Base-by-base conservation (phyloP, 2,113 vertebrate species). In the Aegotheles bennettii region DNA sequence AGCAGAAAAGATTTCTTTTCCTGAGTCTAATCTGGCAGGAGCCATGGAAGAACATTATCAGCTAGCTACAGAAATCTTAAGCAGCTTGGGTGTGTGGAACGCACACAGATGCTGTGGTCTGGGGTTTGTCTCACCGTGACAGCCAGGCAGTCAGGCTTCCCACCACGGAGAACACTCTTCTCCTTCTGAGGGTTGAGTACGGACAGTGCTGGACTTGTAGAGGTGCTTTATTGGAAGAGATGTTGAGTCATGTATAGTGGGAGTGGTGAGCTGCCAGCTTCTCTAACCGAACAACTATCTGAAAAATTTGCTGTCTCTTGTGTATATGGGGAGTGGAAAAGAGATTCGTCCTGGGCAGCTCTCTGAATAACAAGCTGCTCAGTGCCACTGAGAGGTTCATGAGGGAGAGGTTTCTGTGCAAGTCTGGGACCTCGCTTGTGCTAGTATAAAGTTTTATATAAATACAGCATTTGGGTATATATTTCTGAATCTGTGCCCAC, bases 1-100 rank as follows among this genome's bases (percentile, higher is more conserved):
- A 97, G 96, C 79, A 93, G 96, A 70, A 70, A 96, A 98, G 95
- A 97, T 98, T 98, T 97, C 96, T 95, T 96, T 94, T 96, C 84
- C 90, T 13, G 88, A 87, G 96, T 97, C 95, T 98, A 97, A 97
- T 98, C 97, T 71, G 42, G 93, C 97, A 86, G 96, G 94, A 98
- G 97, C 96, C 97, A 76, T 87, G 93, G 96, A 97, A 94, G 95
- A 97, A 71, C 94, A 89, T 97, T 97, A 97, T 98, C 98, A 95
- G 97, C 92, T 38, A 91, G 93, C 93, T 95, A 93, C 97, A 98
- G 98, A 92, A 95, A 65, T 35, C 93, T 86, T 93, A 1, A 1
- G 59, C 0, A 3, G 43, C 75, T n/a, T 15, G 59, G 35, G 13
- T 47, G 76, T 21, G 67, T 65, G 89, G 86, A 83, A 93, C 9